A percentile compares a stretch with the other conserved stretches of the same genome.
These are phyloP conservation scores for Clavelina lepadiformis DNA, from an alignment of 23 tunicate genomes.

Conservation along the genomic window DNA sequence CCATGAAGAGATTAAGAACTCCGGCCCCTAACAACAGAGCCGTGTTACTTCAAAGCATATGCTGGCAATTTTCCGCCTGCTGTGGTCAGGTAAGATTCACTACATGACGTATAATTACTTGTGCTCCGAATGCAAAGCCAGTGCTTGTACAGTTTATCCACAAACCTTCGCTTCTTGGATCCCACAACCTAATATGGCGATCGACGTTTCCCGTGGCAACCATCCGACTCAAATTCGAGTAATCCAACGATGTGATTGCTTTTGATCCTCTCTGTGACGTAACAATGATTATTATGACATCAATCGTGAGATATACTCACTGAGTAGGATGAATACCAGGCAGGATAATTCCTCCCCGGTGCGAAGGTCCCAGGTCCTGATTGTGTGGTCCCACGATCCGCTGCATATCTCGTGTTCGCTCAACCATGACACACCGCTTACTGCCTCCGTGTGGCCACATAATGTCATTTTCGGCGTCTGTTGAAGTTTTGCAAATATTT, in stretches of 20 bases:
- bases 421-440: conserved; percentile 57
- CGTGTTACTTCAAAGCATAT: too few relatives aligned
- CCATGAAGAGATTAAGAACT: too few relatives aligned
- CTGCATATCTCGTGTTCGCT: conserved; percentile 41
- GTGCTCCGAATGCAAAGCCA: neutral
- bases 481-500: neutral
- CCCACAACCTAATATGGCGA: conserved; percentile 93
- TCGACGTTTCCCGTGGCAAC: conserved; percentile 83
- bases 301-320: too few relatives aligned
- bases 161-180: conserved; percentile 69
- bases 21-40: too few relatives aligned
- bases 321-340: too few relatives aligned
- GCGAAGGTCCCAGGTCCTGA: conserved; percentile 61
- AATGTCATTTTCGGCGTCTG: conserved; percentile 48
- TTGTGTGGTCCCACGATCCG: conserved; percentile 86
- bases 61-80: too few relatives aligned
- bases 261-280: conserved; percentile 47
- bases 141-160: conserved; percentile 9
- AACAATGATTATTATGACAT: neutral
- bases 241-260: conserved; percentile 70
- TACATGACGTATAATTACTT: too few relatives aligned
- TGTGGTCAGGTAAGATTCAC: too few relatives aligned
- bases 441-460: conserved; percentile 76
- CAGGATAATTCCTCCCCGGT: conserved; percentile 35
- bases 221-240: conserved; percentile 39